Conservation (phyloP, 2,113 vertebrate species). For the Caloenas nicobarica region DNA sequence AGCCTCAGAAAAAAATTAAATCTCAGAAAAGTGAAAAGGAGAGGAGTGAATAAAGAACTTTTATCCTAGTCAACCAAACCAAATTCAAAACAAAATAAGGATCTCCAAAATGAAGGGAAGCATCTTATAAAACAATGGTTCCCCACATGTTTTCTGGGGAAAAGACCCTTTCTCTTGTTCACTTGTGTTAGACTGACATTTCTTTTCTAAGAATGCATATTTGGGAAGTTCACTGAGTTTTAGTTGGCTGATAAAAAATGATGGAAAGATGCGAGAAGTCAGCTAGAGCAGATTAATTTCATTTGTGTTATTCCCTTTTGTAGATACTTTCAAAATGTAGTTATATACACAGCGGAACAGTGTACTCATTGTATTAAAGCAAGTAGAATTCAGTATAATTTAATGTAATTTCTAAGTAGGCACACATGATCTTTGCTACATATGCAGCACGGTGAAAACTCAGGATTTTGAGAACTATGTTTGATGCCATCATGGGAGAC, state of each 20-base stretch:
- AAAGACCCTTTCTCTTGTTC: background rate
- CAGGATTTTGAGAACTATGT: background rate
- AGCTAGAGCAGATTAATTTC: background rate
- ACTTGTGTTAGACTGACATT: background rate
- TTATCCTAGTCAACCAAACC: background rate
- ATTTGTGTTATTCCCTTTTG: background rate
- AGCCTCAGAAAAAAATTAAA: background rate
- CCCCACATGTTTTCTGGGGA: background rate
- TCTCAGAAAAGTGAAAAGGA: background rate
- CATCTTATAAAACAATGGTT: background rate
- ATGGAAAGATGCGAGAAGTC: background rate
- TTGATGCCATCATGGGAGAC: background rate
- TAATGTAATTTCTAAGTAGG: background rate
- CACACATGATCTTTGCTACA: background rate
- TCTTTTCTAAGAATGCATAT: background rate
- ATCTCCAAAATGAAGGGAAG: background rate
- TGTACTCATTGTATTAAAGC: background rate
- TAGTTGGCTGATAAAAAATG: background rate
- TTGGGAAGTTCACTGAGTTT: background rate
- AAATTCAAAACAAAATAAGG: background rate
- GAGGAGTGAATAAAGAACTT: background rate
- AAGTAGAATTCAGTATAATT: background rate
- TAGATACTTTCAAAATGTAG: background rate
- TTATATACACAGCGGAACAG: background rate
- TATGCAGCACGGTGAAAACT: background rate